A percentile compares a stretch with the other conserved stretches of the same genome.
Conservation (phyloP, 2,888 invertebrate species). For the Stegana nigrithorax region DNA sequence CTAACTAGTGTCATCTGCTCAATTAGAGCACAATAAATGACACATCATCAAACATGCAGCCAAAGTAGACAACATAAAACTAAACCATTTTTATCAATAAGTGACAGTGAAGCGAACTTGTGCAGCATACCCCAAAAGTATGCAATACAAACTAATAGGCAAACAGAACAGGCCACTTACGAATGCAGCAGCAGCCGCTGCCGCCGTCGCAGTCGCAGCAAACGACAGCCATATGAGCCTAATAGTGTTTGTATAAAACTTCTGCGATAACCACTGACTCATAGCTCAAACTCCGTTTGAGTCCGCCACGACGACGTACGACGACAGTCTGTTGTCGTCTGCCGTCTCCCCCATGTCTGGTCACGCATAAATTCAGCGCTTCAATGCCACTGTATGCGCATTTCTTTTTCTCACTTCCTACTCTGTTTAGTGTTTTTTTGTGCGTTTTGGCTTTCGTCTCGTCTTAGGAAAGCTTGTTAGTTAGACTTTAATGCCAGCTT, state of each 20-base stretch:
- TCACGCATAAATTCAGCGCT: slow-evolving; percentile 39
- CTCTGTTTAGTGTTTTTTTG: slow-evolving; percentile 12
- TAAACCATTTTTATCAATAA: slow-evolving; percentile 47
- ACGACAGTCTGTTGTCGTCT: slow-evolving; percentile 42
- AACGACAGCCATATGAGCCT: too few species aligned
- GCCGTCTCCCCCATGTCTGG: slow-evolving; percentile 37
- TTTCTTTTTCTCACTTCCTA: slow-evolving; percentile 32
- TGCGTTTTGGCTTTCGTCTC: slow-evolving; percentile 24
- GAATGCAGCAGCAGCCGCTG: slow-evolving; percentile 21
- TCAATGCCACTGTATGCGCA: slow-evolving; percentile 22
- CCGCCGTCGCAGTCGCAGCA: too few species aligned
- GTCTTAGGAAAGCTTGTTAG: slow-evolving; percentile 35
- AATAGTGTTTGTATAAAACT: slow-evolving; percentile 19
- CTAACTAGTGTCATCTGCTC: background rate
- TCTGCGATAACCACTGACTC: slow-evolving; percentile 37
- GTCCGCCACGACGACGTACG: too few species aligned
- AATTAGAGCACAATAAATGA: slow-evolving; percentile 34
- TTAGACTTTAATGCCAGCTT: slow-evolving; percentile 56
- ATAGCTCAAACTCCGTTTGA: slow-evolving; percentile 48
- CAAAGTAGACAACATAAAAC: slow-evolving; percentile 14
- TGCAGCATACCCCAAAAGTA: slow-evolving; percentile 28
- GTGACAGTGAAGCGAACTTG: slow-evolving; percentile 28
- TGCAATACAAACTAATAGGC: slow-evolving; percentile 56
- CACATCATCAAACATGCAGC: slow-evolving; percentile 47
- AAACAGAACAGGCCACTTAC: slow-evolving; percentile 41